Conservation (phyloP, 2,888 invertebrate species). For the Apamea crenata region DNA sequence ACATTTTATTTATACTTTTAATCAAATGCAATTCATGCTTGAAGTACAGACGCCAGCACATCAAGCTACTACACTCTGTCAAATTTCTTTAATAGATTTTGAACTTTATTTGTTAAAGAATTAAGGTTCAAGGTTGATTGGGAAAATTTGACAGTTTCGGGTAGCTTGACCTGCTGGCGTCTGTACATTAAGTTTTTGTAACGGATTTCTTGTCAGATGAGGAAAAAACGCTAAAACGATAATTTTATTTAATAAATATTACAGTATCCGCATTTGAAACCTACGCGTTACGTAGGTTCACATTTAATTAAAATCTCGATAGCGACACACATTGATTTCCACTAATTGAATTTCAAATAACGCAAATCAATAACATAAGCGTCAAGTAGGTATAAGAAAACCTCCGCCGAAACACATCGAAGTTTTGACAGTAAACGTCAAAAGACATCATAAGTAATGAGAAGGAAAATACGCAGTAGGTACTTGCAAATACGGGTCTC, state of each 20-base stretch:
- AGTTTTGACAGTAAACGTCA: conserved; percentile 76
- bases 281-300: neutral
- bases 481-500: conserved; percentile 76
- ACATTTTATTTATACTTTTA: neutral
- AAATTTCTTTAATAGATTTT: too few relatives aligned
- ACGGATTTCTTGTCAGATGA: neutral
- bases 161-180: too few relatives aligned
- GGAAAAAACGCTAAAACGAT: too few relatives aligned
- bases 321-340: conserved; percentile 1
- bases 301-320: neutral
- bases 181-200: neutral
- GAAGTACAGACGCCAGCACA: too few relatives aligned
- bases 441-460: conserved; percentile 80
- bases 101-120: too few relatives aligned
- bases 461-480: conserved; percentile 77
- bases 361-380: conserved; percentile 44
- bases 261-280: neutral
- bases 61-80: too few relatives aligned
- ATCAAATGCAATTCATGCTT: neutral
- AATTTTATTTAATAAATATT: neutral
- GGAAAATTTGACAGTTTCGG: too few relatives aligned
- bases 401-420: conserved; percentile 60
- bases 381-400: conserved; percentile 37
- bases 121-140: too few relatives aligned
- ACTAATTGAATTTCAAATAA: conserved; percentile 45